Percentiles rank a stretch among this genome's conserved stretches.
Conservation (phyloP, 2,797 vertebrate genomes). For the Menidia menidia region DNA sequence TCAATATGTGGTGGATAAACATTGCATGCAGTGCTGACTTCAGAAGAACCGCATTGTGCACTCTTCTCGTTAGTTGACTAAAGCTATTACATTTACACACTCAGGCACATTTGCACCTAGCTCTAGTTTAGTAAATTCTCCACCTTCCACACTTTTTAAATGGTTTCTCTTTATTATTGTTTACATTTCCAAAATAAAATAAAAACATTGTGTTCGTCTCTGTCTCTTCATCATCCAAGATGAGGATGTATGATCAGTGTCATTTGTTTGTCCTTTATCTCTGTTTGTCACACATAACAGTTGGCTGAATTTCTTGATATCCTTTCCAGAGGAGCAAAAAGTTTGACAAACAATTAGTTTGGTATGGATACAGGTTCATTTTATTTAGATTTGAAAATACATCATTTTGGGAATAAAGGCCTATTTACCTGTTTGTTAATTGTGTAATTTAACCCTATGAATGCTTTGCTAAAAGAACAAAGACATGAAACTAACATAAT, state of each 20-base stretch:
- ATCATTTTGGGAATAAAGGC: background rate
- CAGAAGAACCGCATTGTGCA: constrained; percentile 36
- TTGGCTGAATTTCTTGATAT: background rate
- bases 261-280: background rate
- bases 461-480: background rate
- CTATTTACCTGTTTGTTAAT: background rate
- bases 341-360: background rate
- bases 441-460: background rate
- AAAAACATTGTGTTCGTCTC: background rate
- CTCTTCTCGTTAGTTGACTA: constrained; percentile 28
- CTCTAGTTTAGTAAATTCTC: constrained; percentile 10
- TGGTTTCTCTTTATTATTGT: constrained; percentile 1
- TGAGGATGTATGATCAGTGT: background rate
- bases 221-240: background rate
- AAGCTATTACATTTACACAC: constrained; percentile 21
- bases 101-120: constrained; percentile 7
- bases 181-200: background rate
- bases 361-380: background rate
- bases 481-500: too few species aligned
- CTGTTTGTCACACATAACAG: background rate
- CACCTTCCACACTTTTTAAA: background rate
- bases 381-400: background rate
- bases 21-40: constrained; percentile 62
- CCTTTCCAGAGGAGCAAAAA: too few species aligned
- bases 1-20: constrained; percentile 80